Evolutionary conservation across 1,140 invertebrate species (phyloP).

Genomic region (Drosophila sproati): DNA sequence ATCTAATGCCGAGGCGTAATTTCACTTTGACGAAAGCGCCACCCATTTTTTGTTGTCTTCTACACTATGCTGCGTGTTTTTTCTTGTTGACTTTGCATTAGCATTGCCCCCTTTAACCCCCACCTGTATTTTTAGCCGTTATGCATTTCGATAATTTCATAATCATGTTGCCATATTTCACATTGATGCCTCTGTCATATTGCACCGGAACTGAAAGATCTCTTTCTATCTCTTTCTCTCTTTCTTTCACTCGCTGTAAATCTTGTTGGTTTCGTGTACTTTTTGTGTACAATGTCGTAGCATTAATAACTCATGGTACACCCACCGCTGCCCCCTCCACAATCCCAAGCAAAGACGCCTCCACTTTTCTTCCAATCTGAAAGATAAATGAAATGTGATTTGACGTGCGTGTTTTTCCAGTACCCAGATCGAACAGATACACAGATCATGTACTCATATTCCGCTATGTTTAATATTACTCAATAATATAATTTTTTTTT

Average conservation of each 20-base stretch:
- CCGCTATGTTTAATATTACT: not conserved
- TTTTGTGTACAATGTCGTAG: slow-evolving; percentile 22
- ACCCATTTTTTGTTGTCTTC: slow-evolving; percentile 53
- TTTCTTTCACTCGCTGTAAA: not conserved
- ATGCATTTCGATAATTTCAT: slow-evolving; percentile 66
- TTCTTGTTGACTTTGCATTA: not conserved
- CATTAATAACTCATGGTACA: slow-evolving; percentile 63
- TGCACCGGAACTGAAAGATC: slow-evolving; percentile 72
- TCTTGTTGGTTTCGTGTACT: slow-evolving; percentile 9
- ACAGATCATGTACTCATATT: not conserved
- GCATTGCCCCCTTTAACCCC: not conserved
- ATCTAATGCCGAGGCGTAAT: slow-evolving; percentile 77
- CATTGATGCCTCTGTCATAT: slow-evolving; percentile 59
- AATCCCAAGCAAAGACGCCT: slow-evolving; percentile 15
- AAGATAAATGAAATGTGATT: slow-evolving; percentile 79
- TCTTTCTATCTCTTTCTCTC: not conserved
- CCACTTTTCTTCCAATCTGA: slow-evolving; percentile 21
- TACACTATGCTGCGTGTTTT: slow-evolving; percentile 35
- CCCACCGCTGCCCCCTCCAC: not conserved
- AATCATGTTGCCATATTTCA: slow-evolving; percentile 79
- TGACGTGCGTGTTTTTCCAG: slow-evolving; percentile 31
- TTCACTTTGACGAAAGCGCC: slow-evolving; percentile 69
- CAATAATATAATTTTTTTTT: not conserved
- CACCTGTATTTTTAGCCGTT: not conserved
- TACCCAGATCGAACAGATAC: no score